Evolutionary conservation across 64 coral and sea anemone genomes (phyloP).

Genomic region (Acropora yongei): DNA sequence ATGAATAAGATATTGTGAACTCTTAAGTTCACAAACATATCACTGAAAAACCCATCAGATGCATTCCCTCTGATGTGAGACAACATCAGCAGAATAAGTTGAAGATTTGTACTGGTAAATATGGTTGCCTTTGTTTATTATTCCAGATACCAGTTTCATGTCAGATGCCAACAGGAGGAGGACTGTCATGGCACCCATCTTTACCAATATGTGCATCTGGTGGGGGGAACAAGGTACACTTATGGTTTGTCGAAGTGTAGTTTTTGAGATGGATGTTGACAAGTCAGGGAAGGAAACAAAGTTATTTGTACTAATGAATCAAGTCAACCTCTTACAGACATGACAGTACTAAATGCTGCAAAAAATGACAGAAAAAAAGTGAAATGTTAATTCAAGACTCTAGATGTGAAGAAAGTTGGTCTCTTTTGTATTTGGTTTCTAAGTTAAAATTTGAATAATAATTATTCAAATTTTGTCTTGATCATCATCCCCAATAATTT

Average conservation of each 20-base stretch:
- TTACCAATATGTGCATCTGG: slow-evolving; percentile 89
- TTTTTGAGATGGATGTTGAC: not conserved
- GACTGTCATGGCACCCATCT: slow-evolving; percentile 86
- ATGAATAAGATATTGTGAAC: too few species aligned
- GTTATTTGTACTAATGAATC: not conserved
- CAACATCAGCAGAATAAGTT: not conserved
- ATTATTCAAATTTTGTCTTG: too few species aligned
- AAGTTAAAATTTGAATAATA: too few species aligned
- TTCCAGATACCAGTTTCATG: slow-evolving; percentile 89
- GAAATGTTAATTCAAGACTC: not conserved
- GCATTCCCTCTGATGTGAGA: too few species aligned
- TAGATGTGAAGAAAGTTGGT: too few species aligned
- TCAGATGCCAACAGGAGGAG: slow-evolving; percentile 79
- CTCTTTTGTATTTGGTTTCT: too few species aligned
- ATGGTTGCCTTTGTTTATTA: not conserved
- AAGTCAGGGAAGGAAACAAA: not conserved
- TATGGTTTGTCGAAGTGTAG: slow-evolving; percentile 96
- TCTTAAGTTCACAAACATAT: too few species aligned
- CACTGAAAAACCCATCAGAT: too few species aligned
- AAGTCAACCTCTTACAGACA: not conserved
- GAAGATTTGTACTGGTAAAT: not conserved
- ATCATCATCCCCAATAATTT: too few species aligned
- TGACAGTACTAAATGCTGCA: not conserved
- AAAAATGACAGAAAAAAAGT: not conserved
- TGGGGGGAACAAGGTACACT: slow-evolving; percentile 78